phyloP scores from a whole-genome alignment of 2,888 invertebrate genomes.

The Trilocha varians region DNA sequence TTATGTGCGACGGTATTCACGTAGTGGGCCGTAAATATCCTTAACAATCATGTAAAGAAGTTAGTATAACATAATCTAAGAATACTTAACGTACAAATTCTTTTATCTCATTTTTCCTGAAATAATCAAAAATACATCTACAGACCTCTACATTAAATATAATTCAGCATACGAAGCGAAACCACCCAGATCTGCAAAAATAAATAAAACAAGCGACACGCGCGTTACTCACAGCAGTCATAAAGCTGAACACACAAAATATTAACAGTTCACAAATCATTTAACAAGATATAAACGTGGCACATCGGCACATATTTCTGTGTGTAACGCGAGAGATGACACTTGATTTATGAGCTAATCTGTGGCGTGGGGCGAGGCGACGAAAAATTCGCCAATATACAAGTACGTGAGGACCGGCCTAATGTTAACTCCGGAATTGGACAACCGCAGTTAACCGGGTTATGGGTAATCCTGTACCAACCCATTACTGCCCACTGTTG shows the following conservation, averaged over 20 bases:
- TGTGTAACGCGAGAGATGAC: background rate
- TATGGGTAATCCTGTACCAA: background rate
- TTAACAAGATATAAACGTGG: background rate
- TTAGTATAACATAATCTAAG: no score
- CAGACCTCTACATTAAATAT: no score
- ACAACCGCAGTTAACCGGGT: background rate
- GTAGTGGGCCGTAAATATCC: no score
- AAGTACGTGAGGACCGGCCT: conserved; percentile 18
- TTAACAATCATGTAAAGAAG: no score
- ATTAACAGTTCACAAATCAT: background rate
- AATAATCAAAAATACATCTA: no score
- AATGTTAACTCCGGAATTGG: background rate
- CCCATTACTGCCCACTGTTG: no score
- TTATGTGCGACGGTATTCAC: no score
- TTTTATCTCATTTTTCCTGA: no score
- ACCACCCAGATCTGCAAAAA: background rate
- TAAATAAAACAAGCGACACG: no score
- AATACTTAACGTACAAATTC: no score
- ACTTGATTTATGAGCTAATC: conserved; percentile 8
- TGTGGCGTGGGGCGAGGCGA: background rate
- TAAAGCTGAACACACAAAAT: background rate
- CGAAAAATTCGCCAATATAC: conserved; percentile 4
- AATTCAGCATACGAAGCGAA: background rate
- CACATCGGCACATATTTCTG: background rate
- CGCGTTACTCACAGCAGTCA: background rate